Evolutionary conservation across 2,888 invertebrate species (phyloP).

Genomic region (Meandrusa payeni): DNA sequence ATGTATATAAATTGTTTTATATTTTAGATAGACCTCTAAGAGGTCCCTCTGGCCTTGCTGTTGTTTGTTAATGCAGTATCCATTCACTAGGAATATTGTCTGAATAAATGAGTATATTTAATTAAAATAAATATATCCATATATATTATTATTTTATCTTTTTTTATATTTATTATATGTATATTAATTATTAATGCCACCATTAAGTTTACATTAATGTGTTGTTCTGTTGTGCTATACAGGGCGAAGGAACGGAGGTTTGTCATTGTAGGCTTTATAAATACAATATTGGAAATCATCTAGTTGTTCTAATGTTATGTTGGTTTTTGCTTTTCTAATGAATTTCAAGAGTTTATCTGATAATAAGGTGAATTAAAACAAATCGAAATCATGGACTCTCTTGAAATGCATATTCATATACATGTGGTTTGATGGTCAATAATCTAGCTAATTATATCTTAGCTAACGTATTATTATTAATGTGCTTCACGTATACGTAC

Average conservation of each 20-base stretch:
- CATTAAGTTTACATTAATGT: slow-evolving; percentile 40
- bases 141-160: no score
- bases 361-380: background rate
- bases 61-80: no score
- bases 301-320: slow-evolving; percentile 21
- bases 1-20: slow-evolving; percentile 24
- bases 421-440: slow-evolving; percentile 9
- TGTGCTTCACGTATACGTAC: slow-evolving; percentile 9
- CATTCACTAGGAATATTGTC: no score
- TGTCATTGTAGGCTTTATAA: slow-evolving; percentile 57
- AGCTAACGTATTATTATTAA: slow-evolving; percentile 7
- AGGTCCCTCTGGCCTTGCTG: no score
- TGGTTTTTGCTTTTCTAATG: slow-evolving; percentile 18
- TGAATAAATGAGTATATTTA: no score
- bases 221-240: slow-evolving; percentile 76
- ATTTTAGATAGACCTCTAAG: no score
- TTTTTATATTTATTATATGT: slow-evolving; percentile 26
- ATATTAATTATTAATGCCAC: slow-evolving; percentile 22
- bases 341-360: slow-evolving; percentile 17
- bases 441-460: no score
- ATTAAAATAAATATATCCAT: no score
- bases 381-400: slow-evolving; percentile 21
- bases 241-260: slow-evolving; percentile 77
- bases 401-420: slow-evolving; percentile 16
- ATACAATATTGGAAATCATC: slow-evolving; percentile 27